phyloP scores from a whole-genome alignment of 2,113 vertebrate species.

The Oceanites oceanicus region DNA sequence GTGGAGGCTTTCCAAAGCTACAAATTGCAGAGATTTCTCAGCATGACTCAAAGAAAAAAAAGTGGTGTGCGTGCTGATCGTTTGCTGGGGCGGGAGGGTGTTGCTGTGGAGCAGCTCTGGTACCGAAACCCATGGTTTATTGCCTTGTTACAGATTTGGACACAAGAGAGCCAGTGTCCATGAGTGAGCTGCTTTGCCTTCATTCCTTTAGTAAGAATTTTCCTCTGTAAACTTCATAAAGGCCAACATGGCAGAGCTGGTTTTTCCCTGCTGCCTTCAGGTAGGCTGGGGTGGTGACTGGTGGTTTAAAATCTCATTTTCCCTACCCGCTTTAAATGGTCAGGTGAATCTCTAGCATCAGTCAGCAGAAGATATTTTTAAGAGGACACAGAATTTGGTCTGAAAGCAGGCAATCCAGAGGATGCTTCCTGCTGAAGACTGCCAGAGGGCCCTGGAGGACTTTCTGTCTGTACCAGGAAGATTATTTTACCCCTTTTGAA shows the following conservation, averaged over 20 bases:
- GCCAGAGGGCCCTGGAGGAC: background rate
- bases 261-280: background rate
- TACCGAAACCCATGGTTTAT: background rate
- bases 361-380: background rate
- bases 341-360: background rate
- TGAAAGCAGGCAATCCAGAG: background rate
- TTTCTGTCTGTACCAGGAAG: background rate
- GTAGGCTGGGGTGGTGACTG: background rate
- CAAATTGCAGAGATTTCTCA: conserved; percentile 27
- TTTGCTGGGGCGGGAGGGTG: background rate
- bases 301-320: background rate
- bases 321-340: background rate
- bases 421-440: background rate
- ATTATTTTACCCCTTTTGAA: background rate
- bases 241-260: background rate
- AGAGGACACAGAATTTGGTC: background rate
- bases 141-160: background rate
- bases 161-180: background rate
- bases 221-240: background rate
- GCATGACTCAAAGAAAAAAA: background rate
- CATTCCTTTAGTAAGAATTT: background rate
- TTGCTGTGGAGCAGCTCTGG: background rate
- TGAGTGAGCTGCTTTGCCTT: background rate
- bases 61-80: background rate
- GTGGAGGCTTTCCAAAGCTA: conserved; percentile 13